Conservation (phyloP, 2,113 vertebrate genomes). For the Aphyosemion australe region DNA sequence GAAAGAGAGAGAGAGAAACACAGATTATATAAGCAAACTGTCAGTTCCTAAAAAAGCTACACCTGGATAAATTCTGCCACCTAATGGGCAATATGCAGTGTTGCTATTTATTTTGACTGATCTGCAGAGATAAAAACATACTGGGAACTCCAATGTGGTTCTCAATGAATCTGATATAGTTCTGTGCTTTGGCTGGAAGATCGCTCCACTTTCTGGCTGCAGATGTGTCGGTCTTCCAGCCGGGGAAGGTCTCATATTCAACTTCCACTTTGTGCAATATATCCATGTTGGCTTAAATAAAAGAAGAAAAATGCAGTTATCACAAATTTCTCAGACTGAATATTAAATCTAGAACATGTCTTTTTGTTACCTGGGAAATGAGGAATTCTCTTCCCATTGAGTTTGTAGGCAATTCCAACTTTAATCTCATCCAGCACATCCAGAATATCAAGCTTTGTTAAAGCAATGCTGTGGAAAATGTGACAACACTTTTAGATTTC, state of each 20-base stretch:
- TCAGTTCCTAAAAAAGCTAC: not conserved
- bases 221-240: slow-evolving; percentile 95
- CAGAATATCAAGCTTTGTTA: slow-evolving; percentile 97
- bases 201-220: slow-evolving; percentile 92
- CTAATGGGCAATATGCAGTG: slow-evolving; percentile 2
- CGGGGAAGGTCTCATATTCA: slow-evolving; percentile 94
- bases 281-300: slow-evolving; percentile 89
- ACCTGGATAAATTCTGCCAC: slow-evolving; percentile 1
- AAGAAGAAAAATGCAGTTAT: slow-evolving; percentile 10
- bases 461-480: slow-evolving; percentile 85
- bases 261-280: slow-evolving; percentile 95
- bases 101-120: not conserved
- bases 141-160: slow-evolving; percentile 94
- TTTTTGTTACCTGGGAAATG: slow-evolving; percentile 90
- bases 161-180: slow-evolving; percentile 95
- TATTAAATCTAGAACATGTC: not conserved
- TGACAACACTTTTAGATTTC: not conserved
- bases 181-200: slow-evolving; percentile 93
- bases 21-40: not conserved
- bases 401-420: slow-evolving; percentile 92
- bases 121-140: slow-evolving; percentile 61
- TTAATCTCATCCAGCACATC: slow-evolving; percentile 94
- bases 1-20: slow-evolving; percentile 47
- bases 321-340: not conserved
- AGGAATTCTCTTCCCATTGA: slow-evolving; percentile 93